phyloP scores from a whole-genome alignment of 2,797 vertebrate genomes.

The Cheirogaleus major region DNA sequence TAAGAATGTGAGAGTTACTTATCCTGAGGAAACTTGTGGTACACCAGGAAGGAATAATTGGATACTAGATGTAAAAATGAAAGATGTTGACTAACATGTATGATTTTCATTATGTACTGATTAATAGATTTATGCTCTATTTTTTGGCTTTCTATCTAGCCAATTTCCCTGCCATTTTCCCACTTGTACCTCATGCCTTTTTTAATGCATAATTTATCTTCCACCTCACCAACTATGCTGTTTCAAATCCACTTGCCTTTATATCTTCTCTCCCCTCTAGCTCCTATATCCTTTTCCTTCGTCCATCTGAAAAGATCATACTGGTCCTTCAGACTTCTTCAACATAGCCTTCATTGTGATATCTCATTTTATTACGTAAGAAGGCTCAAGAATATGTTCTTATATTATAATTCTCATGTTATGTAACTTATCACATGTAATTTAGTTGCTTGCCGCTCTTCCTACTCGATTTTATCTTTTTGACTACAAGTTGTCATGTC shows the following conservation, averaged over 20 bases:
- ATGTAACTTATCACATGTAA: background rate
- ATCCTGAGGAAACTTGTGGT: background rate
- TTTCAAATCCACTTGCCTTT: background rate
- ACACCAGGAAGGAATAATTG: background rate
- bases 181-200: background rate
- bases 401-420: background rate
- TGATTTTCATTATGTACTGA: background rate
- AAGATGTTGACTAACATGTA: background rate
- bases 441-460: background rate
- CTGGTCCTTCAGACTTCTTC: background rate
- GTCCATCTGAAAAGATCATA: background rate
- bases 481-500: background rate
- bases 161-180: background rate
- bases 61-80: background rate
- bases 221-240: background rate
- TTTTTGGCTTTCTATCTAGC: background rate
- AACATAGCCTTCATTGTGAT: background rate
- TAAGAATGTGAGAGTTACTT: background rate
- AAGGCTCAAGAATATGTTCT: background rate
- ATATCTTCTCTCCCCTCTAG: background rate
- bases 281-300: background rate
- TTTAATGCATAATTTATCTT: background rate
- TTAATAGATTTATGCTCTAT: background rate
- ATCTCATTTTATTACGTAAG: background rate
- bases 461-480: background rate